Evolutionary conservation across 1,140 invertebrate species (phyloP).

Genomic region (Tetraneura akinire): DNA sequence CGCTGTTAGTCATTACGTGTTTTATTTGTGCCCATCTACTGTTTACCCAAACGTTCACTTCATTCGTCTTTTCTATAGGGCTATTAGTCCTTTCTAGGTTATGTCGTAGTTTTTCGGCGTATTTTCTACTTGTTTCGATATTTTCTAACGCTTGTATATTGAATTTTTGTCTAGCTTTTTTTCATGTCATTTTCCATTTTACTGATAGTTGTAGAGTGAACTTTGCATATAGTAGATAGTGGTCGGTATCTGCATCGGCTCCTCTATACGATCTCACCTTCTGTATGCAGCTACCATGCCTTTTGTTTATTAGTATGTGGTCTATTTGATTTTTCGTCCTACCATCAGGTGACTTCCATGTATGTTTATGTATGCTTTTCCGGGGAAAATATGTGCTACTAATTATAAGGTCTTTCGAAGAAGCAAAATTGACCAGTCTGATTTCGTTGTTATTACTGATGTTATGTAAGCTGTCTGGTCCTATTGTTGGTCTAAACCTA

Average conservation of each 20-base stretch:
- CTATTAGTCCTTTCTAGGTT: background rate
- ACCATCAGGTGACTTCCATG: conserved; percentile 11
- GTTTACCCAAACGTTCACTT: conserved; percentile 12
- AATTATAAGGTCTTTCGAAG: conserved; percentile 34
- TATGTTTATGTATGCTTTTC: conserved; percentile 3
- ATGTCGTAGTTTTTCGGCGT: background rate
- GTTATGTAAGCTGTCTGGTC: conserved; percentile 57
- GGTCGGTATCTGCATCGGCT: conserved; percentile 52
- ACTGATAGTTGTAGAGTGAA: conserved; percentile 29
- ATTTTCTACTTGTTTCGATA: conserved; percentile 24
- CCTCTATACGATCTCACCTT: conserved; percentile 52
- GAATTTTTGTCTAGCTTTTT: conserved; percentile 15
- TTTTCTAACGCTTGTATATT: conserved; percentile 31
- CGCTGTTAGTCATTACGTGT: background rate
- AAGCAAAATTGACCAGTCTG: conserved; percentile 52
- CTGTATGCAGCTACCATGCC: background rate
- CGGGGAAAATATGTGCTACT: conserved; percentile 11
- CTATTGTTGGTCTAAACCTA: conserved; percentile 52
- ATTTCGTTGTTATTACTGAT: conserved; percentile 52
- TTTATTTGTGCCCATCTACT: conserved; percentile 18
- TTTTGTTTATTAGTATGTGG: conserved; percentile 24
- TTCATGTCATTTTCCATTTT: conserved; percentile 5
- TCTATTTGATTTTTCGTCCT: background rate
- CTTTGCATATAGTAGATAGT: conserved; percentile 51
- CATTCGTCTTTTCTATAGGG: background rate